Evolutionary conservation across 2,113 vertebrate genomes (phyloP).

Genomic region (Eptesicus fuscus): DNA sequence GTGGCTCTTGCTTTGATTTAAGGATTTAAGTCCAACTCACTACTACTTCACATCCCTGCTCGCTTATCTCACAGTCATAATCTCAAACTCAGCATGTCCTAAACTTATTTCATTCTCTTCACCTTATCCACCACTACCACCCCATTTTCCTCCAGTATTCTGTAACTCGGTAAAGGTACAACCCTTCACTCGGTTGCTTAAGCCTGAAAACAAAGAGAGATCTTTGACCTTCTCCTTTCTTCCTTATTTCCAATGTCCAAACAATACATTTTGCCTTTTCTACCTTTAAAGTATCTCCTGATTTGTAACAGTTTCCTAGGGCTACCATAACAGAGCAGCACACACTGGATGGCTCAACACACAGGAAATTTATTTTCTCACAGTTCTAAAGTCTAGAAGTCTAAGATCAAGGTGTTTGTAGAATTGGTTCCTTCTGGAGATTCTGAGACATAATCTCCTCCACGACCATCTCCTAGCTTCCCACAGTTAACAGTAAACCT

Average conservation of each 20-base stretch:
- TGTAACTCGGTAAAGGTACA: background rate
- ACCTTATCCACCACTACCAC: background rate
- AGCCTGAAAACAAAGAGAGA: background rate
- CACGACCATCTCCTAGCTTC: background rate
- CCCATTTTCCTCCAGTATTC: background rate
- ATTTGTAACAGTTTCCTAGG: background rate
- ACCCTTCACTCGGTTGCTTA: background rate
- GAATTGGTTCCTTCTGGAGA: background rate
- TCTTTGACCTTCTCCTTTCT: background rate
- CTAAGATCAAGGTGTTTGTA: background rate
- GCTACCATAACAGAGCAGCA: background rate
- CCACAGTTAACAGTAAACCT: background rate
- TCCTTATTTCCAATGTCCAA: background rate
- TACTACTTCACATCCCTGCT: background rate
- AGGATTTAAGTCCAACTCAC: background rate
- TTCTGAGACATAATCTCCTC: background rate
- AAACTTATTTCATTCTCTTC: background rate
- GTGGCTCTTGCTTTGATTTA: background rate
- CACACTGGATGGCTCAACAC: background rate
- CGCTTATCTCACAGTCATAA: background rate
- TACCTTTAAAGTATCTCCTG: constrained; percentile 1
- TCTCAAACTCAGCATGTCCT: background rate
- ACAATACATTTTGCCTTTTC: background rate
- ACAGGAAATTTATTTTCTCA: background rate
- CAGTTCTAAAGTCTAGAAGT: background rate